These are phyloP conservation scores for Drosophila suboccidentalis DNA, from an alignment of 2,888 invertebrate genomes.

Conservation along the genomic window DNA sequence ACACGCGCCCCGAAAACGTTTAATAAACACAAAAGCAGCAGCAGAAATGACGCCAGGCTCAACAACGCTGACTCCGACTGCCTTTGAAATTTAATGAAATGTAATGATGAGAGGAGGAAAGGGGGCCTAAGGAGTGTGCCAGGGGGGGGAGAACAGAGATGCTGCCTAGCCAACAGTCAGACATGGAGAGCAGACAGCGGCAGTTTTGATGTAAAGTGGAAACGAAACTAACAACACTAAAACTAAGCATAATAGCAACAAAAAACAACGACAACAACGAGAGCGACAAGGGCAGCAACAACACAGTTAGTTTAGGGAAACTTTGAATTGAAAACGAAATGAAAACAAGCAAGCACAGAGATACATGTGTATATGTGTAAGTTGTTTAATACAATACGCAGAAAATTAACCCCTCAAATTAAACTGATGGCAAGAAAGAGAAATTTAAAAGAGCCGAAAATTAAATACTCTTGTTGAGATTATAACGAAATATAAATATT, in stretches of 20 bases:
- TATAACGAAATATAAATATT: neutral
- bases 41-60: conserved; percentile 25
- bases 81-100: conserved; percentile 77
- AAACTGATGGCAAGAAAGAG: conserved; percentile 21
- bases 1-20: conserved; percentile 81
- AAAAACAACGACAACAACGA: conserved; percentile 24
- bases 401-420: conserved; percentile 56
- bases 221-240: conserved; percentile 64
- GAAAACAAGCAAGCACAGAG: conserved; percentile 32
- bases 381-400: conserved; percentile 18
- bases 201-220: conserved; percentile 68
- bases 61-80: conserved; percentile 31
- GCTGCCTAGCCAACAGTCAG: conserved; percentile 51
- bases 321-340: conserved; percentile 50
- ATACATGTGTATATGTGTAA: conserved; percentile 14
- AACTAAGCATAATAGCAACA: conserved; percentile 35
- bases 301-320: conserved; percentile 33
- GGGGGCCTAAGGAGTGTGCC: neutral
- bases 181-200: conserved; percentile 59
- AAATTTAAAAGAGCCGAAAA: neutral
- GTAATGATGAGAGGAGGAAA: conserved; percentile 67
- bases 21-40: conserved; percentile 78
- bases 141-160: neutral
- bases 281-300: neutral
- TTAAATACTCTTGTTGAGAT: conserved; percentile 11